Evolutionary conservation across 2,888 invertebrate species (phyloP).

Genomic region (Brenthis hecate): DNA sequence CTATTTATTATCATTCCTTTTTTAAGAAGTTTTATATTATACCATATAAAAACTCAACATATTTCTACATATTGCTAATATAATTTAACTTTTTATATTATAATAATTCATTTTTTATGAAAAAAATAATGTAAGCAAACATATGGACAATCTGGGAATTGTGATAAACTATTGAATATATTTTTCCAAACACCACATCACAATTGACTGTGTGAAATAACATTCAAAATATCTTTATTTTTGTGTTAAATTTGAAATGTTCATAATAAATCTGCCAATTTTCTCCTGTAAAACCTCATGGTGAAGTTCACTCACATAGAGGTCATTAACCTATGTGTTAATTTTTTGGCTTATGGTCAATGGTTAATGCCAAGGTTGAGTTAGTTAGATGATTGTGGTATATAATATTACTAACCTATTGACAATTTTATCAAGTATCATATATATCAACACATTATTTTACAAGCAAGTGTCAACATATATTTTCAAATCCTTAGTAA

Average conservation of each 20-base stretch:
- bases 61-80: too few relatives aligned
- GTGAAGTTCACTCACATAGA: constrained; percentile 54
- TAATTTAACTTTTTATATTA: too few relatives aligned
- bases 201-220: too few relatives aligned
- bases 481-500: background rate
- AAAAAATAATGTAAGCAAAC: too few relatives aligned
- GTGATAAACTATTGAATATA: too few relatives aligned
- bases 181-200: too few relatives aligned
- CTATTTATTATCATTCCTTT: too few relatives aligned
- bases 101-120: too few relatives aligned
- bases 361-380: constrained; percentile 58
- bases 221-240: too few relatives aligned
- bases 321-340: constrained; percentile 55
- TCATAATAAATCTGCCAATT: background rate
- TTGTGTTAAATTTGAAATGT: background rate
- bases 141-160: too few relatives aligned
- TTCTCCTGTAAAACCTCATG: constrained; percentile 15
- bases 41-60: too few relatives aligned
- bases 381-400: constrained; percentile 34
- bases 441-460: background rate
- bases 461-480: background rate
- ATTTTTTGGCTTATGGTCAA: constrained; percentile 53
- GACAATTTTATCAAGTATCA: background rate
- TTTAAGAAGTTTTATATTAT: too few relatives aligned
- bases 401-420: background rate